Conservation (phyloP, 2,888 invertebrate genomes). For the Xestia rhomboidea region DNA sequence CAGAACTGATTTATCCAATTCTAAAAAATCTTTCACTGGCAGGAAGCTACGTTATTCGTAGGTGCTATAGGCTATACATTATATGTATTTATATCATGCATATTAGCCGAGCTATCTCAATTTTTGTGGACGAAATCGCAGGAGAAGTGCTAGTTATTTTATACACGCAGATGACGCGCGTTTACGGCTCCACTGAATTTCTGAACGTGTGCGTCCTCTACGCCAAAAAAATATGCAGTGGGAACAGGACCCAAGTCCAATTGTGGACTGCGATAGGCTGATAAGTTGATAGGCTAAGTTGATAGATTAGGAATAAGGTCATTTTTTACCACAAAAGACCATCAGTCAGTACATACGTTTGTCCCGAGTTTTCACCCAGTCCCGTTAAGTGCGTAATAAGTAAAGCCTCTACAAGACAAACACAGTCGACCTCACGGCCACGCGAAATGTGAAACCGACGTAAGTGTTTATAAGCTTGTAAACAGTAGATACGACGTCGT, state of each 20-base stretch:
- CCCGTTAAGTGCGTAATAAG: conserved; percentile 1
- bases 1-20: no score
- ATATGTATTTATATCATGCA: no score
- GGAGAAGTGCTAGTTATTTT: no score
- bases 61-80: no score
- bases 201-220: neutral
- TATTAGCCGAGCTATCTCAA: no score
- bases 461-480: conserved; percentile 52
- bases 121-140: no score
- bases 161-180: no score
- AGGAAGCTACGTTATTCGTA: no score
- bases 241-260: neutral
- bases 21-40: no score
- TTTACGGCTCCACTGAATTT: no score
- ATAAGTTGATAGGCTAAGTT: neutral
- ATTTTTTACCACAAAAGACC: neutral
- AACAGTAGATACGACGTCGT: conserved; percentile 14
- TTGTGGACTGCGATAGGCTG: neutral
- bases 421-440: conserved; percentile 39
- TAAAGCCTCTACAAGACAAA: conserved; percentile 26
- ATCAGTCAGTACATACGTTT: neutral
- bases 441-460: conserved; percentile 59
- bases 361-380: conserved; percentile 4
- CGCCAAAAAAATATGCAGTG: no score
- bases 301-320: neutral